These are phyloP conservation scores for Lithophane leautieri DNA, from an alignment of 2,888 invertebrate genomes.

Conservation along the genomic window DNA sequence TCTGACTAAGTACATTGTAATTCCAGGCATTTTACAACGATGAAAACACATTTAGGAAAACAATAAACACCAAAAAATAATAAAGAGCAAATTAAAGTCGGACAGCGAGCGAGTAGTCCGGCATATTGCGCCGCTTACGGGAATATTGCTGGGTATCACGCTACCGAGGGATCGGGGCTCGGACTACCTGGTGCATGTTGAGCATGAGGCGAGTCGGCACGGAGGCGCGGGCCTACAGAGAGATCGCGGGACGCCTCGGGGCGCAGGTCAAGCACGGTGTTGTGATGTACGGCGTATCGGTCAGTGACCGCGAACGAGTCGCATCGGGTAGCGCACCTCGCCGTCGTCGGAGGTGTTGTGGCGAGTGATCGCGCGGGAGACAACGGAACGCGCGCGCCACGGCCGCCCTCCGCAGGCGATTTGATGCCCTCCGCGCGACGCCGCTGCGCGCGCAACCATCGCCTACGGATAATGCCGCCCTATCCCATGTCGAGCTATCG, in stretches of 20 bases:
- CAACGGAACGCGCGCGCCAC: constrained; percentile 84
- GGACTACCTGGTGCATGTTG: constrained; percentile 78
- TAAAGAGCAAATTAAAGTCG: constrained; percentile 86
- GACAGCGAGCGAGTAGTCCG: constrained; percentile 79
- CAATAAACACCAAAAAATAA: constrained; percentile 88
- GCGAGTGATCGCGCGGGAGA: constrained; percentile 79
- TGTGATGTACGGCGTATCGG: constrained; percentile 78
- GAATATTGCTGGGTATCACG: constrained; percentile 85
- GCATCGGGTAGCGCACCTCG: constrained; percentile 76
- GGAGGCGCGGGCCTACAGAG: constrained; percentile 59
- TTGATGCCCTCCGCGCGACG: constrained; percentile 89
- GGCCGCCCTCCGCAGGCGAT: constrained; percentile 88
- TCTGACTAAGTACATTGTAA: constrained; percentile 67
- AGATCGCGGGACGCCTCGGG: constrained; percentile 68
- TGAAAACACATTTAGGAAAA: constrained; percentile 84
- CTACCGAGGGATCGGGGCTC: constrained; percentile 80
- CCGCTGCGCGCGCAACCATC: constrained; percentile 87
- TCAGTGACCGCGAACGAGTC: constrained; percentile 84
- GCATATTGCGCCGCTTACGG: constrained; percentile 79
- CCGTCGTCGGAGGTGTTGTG: constrained; percentile 81
- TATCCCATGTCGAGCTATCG: constrained; percentile 88
- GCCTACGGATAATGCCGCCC: constrained; percentile 87
- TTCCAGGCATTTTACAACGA: constrained; percentile 78
- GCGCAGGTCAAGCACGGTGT: constrained; percentile 68
- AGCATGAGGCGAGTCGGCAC: constrained; percentile 66